Base-by-base conservation (phyloP, 2,888 invertebrate species). In the Resseliella maxima region DNA sequence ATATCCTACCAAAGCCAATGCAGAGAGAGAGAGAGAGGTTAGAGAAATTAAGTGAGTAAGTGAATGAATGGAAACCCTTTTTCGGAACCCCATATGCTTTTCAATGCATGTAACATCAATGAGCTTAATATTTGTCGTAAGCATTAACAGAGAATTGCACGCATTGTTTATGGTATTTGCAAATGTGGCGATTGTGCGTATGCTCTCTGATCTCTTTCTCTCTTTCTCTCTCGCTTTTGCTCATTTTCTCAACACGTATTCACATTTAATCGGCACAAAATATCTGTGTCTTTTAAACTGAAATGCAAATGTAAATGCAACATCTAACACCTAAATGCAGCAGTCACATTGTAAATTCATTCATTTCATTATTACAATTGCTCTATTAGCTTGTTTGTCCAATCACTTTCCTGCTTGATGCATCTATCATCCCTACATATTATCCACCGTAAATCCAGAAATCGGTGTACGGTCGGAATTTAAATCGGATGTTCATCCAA, bases 341-440 rank as follows among this genome's bases (percentile, higher is more conserved):
- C 72, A 72, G 72, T 27, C n/a, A 18, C 31, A 72, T 72, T 8
- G 31, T 72, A 35, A 27, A 72, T 72, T 31, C n/a, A n/a, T 72
- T 72, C 72, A 72, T 72, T 72, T 72, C 31, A 27, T n/a, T 72
- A 31, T 72, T 72, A 72, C 72, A 59, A 59, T 59, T 59, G 72
- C 72, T 72, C 15, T 72, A 31, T 72, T 72, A 72, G 72, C 72
- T 31, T 27, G 72, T 31, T 72, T 72, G 72, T 12, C 72, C 72
- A 72, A 72, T 72, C 72, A 31, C 72, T 72, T n/a, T 72, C 72
- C 72, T 6, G 31, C 15, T 72, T 72, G 50, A 50, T 18, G 21
- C 18, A 12, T 6, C 50, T 12, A 41, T 15, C 8, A 15, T 50
- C 46, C 46, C 15, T 15, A 15, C 46, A 50, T 18, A 18, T 50